These are phyloP conservation scores for Tetragonula carbonaria DNA, from an alignment of 2,888 invertebrate genomes.

Conservation along the genomic window DNA sequence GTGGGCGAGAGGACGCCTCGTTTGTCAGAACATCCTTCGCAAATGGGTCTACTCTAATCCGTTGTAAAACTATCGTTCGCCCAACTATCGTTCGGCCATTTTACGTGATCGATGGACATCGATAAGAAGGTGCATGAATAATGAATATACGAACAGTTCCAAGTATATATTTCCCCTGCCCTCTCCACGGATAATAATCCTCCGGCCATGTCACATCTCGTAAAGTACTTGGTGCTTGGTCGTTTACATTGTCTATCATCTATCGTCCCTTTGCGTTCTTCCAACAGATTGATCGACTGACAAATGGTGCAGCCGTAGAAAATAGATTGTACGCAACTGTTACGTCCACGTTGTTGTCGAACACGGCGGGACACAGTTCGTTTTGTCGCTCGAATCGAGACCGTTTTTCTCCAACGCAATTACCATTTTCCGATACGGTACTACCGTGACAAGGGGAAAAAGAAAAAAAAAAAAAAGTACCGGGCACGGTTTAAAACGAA, in stretches of 20 bases:
- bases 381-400: slow-evolving; percentile 36
- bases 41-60: slow-evolving; percentile 10
- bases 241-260: slow-evolving; percentile 55
- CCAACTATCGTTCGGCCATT: slow-evolving; percentile 18
- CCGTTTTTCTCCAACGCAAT: slow-evolving; percentile 24
- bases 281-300: slow-evolving; percentile 57
- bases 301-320: slow-evolving; percentile 47
- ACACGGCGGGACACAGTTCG: slow-evolving; percentile 23
- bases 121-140: slow-evolving; percentile 56
- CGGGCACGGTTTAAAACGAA: slow-evolving; percentile 16
- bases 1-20: not conserved
- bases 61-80: slow-evolving; percentile 34
- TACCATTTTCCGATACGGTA: slow-evolving; percentile 38
- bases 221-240: slow-evolving; percentile 33
- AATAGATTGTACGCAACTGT: slow-evolving; percentile 49
- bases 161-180: slow-evolving; percentile 26
- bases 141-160: slow-evolving; percentile 60
- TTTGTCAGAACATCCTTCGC: slow-evolving; percentile 5
- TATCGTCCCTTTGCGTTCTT: slow-evolving; percentile 26
- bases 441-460: not conserved
- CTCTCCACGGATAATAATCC: slow-evolving; percentile 58
- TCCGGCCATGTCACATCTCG: slow-evolving; percentile 55
- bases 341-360: slow-evolving; percentile 38
- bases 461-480: not conserved
- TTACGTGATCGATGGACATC: slow-evolving; percentile 57